phyloP scores from a whole-genome alignment of 2,113 vertebrate species.

The Onychorhynchus coronatus region DNA sequence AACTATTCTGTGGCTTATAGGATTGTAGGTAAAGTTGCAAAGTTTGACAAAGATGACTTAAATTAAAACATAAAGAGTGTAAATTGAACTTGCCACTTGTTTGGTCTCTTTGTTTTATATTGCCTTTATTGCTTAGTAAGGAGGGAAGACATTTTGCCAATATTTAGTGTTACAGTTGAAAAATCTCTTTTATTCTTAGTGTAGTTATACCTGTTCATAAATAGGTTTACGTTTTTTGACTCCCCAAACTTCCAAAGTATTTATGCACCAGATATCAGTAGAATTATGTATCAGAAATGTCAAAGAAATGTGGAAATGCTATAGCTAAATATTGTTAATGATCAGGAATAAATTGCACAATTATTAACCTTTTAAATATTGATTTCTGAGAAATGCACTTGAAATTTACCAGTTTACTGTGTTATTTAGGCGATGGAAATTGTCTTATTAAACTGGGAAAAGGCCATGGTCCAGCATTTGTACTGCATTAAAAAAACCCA shows the following conservation, averaged over 20 bases:
- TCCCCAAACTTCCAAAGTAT: not conserved
- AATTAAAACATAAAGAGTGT: not conserved
- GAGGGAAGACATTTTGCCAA: not conserved
- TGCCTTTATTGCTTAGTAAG: not conserved
- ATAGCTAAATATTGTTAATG: not conserved
- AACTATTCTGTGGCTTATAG: not conserved
- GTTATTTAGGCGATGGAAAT: not conserved
- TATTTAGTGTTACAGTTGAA: not conserved
- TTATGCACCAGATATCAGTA: not conserved
- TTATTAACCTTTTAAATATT: not conserved
- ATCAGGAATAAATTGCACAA: not conserved
- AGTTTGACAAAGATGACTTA: not conserved
- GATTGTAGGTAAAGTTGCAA: not conserved
- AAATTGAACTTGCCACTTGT: not conserved
- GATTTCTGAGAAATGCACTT: not conserved
- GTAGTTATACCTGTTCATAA: not conserved
- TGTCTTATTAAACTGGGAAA: not conserved
- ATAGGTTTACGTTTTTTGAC: not conserved
- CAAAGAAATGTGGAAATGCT: not conserved
- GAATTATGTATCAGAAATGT: not conserved
- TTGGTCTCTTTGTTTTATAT: not conserved
- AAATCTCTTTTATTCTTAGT: not conserved
- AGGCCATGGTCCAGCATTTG: not conserved
- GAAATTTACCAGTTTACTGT: not conserved
- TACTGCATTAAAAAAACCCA: not conserved